Base-by-base conservation (phyloP, 2,797 vertebrate species). In the Lithobates sylvaticus region DNA sequence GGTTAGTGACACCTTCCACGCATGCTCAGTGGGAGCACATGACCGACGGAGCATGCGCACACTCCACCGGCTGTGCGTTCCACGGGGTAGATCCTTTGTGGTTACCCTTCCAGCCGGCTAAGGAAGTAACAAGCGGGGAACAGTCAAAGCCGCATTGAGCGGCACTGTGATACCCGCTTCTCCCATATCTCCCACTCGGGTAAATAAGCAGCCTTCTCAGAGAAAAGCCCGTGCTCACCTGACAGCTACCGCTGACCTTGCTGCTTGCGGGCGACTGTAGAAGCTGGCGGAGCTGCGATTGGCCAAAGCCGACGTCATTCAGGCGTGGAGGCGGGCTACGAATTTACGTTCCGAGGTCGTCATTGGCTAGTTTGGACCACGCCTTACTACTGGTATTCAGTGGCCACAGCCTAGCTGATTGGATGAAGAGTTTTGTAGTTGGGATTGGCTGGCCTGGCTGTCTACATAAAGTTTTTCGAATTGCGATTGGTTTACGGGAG, bases 191-290 rank as follows among this genome's bases (percentile, higher is more conserved):
- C 18, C 18, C 54, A 5, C 6, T 23, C 54, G 5, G 54, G 5
- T 61, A 18, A 16, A 6, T 9, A 21, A 10, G 15, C 13, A 6
- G 54, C 9, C 21, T 18, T 21, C 1, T 61, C 21, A 61, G 54
- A 61, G 1, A 8, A 23, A 61, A 9, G 5, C 42, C 64, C 10
- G 58, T 15, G 13, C 83, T 84, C 26, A 84, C 83, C 74, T 72
- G 68, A 68, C 47, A 84, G 83, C 34, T 54, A 65, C 67, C 16
- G 76, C 42, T 72, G 84, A 85, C 84, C 84, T 85, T 79, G 84
- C 58, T 32, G n/a, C 21, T 6, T 34, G n/a, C 18, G 2, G 34
- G 34, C 32, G 29, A 10, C 21, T 16, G n/a, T 50, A 44, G 12
- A n/a, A 16, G 58, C 27, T 32, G 10, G 10, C 16, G 10, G 10